These are phyloP conservation scores for Paralichthys olivaceus DNA, from an alignment of 2,113 vertebrate genomes.

Conservation along the genomic window DNA sequence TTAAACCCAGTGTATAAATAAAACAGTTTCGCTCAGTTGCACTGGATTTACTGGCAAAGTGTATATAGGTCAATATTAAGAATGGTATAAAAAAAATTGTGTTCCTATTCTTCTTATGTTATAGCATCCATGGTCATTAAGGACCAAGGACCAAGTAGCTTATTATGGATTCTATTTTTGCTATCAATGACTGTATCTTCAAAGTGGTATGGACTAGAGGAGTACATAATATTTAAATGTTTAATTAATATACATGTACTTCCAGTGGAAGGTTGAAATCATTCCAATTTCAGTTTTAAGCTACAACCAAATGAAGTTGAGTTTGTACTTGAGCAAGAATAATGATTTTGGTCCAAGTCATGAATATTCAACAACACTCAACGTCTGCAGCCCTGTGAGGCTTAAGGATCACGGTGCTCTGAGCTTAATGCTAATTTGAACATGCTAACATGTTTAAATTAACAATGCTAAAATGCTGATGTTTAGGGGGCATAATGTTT, in stretches of 20 bases:
- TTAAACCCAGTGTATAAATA: conserved; percentile 10
- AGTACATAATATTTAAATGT: background rate
- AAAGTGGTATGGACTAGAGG: background rate
- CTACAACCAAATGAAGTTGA: background rate
- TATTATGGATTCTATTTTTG: background rate
- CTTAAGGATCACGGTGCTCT: background rate
- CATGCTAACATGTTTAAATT: background rate
- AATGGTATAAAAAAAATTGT: background rate
- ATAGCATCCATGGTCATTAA: background rate
- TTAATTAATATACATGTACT: background rate
- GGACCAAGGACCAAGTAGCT: background rate
- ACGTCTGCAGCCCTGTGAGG: background rate
- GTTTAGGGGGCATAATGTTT: background rate
- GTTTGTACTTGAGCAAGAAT: background rate
- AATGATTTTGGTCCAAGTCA: background rate
- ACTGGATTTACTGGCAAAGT: background rate
- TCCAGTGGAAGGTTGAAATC: no score
- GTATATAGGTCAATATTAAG: background rate
- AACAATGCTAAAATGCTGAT: background rate
- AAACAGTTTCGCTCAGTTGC: background rate
- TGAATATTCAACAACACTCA: background rate
- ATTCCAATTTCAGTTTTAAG: background rate
- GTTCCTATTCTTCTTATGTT: background rate
- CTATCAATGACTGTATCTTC: background rate
- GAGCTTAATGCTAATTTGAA: background rate